Conservation (phyloP, 2,113 vertebrate species). For the Campylorhamphus procurvoides region DNA sequence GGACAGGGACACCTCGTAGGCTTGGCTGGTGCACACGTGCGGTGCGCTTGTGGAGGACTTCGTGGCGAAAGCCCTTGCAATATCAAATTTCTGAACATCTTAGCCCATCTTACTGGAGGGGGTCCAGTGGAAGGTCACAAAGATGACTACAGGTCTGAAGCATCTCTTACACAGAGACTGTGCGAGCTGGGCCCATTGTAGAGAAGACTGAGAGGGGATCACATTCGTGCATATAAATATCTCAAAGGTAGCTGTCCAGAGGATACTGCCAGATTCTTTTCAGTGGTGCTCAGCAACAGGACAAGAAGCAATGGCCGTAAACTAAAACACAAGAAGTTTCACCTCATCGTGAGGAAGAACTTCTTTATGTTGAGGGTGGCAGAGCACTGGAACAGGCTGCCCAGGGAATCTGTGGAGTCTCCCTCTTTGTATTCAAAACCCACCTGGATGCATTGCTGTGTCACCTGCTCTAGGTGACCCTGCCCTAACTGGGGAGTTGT, state of each 20-base stretch:
- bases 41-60: no score
- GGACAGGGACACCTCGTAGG: accelerated
- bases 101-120: accelerated
- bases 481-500: background rate
- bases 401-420: accelerated
- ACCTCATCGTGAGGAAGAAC: background rate
- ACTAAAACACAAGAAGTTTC: background rate
- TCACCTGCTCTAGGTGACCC: background rate
- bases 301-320: background rate
- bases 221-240: background rate
- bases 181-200: background rate
- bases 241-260: accelerated
- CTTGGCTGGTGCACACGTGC: accelerated
- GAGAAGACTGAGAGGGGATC: background rate
- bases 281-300: accelerated
- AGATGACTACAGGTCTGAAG: background rate
- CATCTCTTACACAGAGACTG: background rate
- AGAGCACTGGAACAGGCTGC: background rate
- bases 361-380: background rate
- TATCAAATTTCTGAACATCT: background rate
- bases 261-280: background rate
- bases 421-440: background rate
- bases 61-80: background rate
- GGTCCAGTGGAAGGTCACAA: background rate
- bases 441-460: background rate